Evolutionary conservation across 2,113 vertebrate genomes (phyloP).

Genomic region (Entomyzon cyanotis): DNA sequence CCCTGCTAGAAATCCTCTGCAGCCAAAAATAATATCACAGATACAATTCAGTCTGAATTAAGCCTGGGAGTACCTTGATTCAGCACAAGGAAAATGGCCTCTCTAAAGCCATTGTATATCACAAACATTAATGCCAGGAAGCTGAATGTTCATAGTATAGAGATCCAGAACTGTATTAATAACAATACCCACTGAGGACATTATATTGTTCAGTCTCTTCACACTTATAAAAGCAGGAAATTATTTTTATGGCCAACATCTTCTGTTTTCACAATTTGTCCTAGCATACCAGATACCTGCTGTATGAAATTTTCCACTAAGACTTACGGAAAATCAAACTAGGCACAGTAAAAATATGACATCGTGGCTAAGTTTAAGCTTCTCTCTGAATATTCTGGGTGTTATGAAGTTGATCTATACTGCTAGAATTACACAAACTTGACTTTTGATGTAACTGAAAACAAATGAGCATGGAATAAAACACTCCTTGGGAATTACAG

Average conservation of each 20-base stretch:
- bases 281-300: neutral
- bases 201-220: neutral
- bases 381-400: neutral
- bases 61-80: neutral
- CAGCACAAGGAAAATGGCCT: neutral
- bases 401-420: neutral
- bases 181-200: neutral
- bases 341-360: neutral
- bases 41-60: neutral
- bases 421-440: neutral
- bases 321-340: neutral
- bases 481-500: neutral
- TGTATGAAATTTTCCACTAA: neutral
- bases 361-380: neutral
- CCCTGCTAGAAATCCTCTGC: neutral
- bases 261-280: neutral
- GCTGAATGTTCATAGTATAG: neutral
- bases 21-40: neutral
- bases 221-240: neutral
- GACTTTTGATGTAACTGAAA: neutral
- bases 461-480: neutral
- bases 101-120: neutral
- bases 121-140: neutral
- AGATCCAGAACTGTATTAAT: neutral
- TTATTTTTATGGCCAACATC: conserved; percentile 20